Percentiles rank a stretch among this genome's conserved stretches.
Evolutionary conservation across 2,797 vertebrate genomes (phyloP).

Genomic region (Xenentodon cancila): DNA sequence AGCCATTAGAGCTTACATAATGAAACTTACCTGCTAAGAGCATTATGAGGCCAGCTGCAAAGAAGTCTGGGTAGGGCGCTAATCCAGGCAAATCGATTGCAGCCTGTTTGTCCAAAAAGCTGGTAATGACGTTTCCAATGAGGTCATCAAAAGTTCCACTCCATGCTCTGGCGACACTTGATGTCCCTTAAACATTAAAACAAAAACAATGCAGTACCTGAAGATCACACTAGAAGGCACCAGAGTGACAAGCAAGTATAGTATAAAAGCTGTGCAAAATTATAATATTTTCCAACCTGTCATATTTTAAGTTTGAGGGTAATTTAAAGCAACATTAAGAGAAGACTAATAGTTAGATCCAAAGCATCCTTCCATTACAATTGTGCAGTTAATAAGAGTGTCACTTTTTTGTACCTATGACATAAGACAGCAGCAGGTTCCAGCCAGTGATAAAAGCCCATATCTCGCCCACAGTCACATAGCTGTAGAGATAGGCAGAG

Average conservation of each 20-base stretch:
- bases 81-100: conserved; percentile 83
- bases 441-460: conserved; percentile 89
- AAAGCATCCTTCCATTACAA: not conserved
- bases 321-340: not conserved
- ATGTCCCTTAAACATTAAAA: conserved; percentile 78
- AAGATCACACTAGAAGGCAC: too few relatives aligned
- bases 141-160: conserved; percentile 89
- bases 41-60: conserved; percentile 86
- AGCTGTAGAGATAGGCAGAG: conserved; percentile 91
- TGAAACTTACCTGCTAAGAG: conserved; percentile 82
- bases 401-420: conserved; percentile 81
- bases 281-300: not conserved
- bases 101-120: conserved; percentile 67
- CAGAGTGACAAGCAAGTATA: not conserved
- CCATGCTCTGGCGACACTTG: conserved; percentile 90
- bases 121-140: conserved; percentile 80
- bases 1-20: not conserved
- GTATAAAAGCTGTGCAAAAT: not conserved
- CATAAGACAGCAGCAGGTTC: conserved; percentile 89
- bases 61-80: conserved; percentile 87
- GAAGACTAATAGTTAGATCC: not conserved
- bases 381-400: too few relatives aligned
- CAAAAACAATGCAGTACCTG: not conserved
- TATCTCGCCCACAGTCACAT: conserved; percentile 88
- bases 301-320: not conserved